Evolutionary conservation across 2,113 vertebrate species (phyloP).

Genomic region (Desmodus rotundus): DNA sequence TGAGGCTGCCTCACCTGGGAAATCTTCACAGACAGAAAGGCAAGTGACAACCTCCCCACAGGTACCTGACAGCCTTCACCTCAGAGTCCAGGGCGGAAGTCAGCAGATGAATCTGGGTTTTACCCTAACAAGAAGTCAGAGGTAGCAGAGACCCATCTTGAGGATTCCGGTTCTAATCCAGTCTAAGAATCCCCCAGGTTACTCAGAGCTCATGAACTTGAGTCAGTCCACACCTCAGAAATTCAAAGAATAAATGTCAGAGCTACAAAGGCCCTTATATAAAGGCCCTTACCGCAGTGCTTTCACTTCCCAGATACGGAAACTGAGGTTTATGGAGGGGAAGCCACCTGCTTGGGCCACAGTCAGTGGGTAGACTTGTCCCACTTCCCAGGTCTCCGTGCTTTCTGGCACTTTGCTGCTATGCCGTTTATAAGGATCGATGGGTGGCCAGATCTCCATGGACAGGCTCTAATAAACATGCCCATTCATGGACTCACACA

Average conservation of each 20-base stretch:
- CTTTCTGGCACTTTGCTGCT: neutral
- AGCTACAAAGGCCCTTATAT: neutral
- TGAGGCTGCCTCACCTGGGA: neutral
- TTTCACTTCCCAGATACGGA: neutral
- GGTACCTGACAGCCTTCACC: neutral
- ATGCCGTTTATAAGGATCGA: neutral
- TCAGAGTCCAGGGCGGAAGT: neutral
- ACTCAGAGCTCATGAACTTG: neutral
- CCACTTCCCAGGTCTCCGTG: neutral
- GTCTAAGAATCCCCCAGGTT: neutral
- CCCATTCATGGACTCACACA: neutral
- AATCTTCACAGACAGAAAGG: neutral
- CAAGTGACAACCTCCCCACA: fast-evolving
- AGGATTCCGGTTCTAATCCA: neutral
- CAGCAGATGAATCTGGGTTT: neutral
- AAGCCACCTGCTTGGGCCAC: neutral
- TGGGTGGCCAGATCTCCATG: neutral
- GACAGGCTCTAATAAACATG: neutral
- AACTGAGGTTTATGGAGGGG: neutral
- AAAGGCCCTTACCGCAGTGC: neutral
- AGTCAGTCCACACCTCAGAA: neutral
- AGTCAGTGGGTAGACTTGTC: neutral
- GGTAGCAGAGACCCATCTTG: neutral
- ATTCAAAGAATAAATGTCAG: neutral
- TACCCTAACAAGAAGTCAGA: neutral